Conservation (phyloP, 2,113 vertebrate genomes). For the Macquaria australasica region DNA sequence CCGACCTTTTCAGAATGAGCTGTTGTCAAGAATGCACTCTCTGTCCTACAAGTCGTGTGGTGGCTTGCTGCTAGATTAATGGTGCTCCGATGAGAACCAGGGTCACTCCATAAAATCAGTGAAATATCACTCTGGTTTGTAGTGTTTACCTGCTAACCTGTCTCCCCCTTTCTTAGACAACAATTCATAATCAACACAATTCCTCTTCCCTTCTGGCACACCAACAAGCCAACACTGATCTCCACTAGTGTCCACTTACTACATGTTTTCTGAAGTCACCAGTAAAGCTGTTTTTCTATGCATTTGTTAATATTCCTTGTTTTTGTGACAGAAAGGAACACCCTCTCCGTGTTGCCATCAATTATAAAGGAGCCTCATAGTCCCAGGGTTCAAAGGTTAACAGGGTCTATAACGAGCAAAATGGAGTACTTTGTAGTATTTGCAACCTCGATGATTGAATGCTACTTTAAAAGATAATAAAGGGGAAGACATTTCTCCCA, state of each 20-base stretch:
- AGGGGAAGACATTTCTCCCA: conserved; percentile 4
- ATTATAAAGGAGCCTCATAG: conserved; percentile 57
- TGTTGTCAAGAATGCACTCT: conserved; percentile 65
- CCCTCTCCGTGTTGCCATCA: conserved; percentile 23
- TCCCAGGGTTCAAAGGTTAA: conserved; percentile 68
- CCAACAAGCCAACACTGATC: neutral
- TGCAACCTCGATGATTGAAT: conserved; percentile 49
- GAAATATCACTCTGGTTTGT: conserved; percentile 58
- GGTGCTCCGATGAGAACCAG: conserved; percentile 57
- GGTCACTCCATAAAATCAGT: conserved; percentile 54
- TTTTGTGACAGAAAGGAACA: conserved; percentile 27
- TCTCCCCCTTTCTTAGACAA: neutral
- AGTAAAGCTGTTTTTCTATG: neutral
- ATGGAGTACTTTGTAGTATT: conserved; percentile 45
- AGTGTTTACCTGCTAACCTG: conserved; percentile 17
- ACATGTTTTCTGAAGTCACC: conserved; percentile 16
- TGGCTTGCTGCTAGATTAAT: conserved; percentile 66
- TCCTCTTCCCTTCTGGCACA: neutral
- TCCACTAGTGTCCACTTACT: neutral
- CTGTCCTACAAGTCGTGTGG: conserved; percentile 33
- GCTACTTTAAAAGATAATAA: conserved; percentile 37
- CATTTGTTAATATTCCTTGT: conserved; percentile 20
- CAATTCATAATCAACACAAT: conserved; percentile 49
- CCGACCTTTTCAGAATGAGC: conserved; percentile 79
- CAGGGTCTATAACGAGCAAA: conserved; percentile 54